Evolutionary conservation across 35 echinoderm and acorn worm genomes (phyloP), one percentile per base, ranked within the genome.

Genomic region (Holothuria glaberrima): DNA sequence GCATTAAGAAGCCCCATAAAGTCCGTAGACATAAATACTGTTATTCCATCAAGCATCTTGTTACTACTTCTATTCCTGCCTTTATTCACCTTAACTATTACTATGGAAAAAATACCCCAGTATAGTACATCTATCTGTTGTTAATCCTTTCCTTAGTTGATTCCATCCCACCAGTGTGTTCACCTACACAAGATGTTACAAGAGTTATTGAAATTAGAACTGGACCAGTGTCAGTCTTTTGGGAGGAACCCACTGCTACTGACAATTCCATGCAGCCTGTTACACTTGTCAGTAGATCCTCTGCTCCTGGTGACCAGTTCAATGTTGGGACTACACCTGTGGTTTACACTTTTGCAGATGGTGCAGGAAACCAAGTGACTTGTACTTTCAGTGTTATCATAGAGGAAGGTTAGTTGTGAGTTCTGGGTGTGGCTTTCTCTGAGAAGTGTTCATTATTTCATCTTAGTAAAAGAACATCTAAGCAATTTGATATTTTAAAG

Each of bases 331-430:
- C n/a, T 9, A 83, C 85, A 14, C 67, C 67, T 2, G 90, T 95
- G n/a, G 35, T 16, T 14, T 95, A 89, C 75, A 35, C 61, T 19
- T 92, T 83, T 56, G 54, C 17, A 26, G 94, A 95, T 84, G 54
- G 19, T 45, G 59, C 94, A 7, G 85, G 90, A 22, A 95, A 95
- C 61, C n/a, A 75, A 45, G 90, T 71, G 19, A 13, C 68, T 20
- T 92, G 90, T 74, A 22, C 30, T 18, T 92, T 95, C 74, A 73
- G 33, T 21, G 22, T 87, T 32, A 62, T 41, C 21, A 16, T 87
- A 44, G 20, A 5, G 18, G 85, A 87, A 62, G 74, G 74, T 78
- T 2, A 41, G 36, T 41, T 41, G 7, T 7, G 36, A 41, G 2
- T 41, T 41, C 36, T 41, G 36, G 36, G 36, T 4, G 36, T 41